Conservation (phyloP, 2,888 invertebrate species). For the Hydroisotoma schaefferi region DNA sequence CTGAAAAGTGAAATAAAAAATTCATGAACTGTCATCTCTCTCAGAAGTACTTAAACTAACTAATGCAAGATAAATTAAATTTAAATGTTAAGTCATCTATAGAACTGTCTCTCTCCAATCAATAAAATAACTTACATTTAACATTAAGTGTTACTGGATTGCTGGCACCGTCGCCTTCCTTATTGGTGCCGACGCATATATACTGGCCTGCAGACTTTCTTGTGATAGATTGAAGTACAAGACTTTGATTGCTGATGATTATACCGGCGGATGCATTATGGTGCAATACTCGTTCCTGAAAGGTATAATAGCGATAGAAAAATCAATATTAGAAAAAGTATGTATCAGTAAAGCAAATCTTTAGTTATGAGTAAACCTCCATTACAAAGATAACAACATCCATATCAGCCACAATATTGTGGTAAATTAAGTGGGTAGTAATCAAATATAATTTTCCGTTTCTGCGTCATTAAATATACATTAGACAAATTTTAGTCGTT, state of each 20-base stretch:
- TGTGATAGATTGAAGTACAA: slow-evolving; percentile 81
- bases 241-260: slow-evolving; percentile 81
- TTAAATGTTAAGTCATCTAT: not conserved
- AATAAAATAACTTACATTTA: slow-evolving; percentile 68
- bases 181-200: slow-evolving; percentile 75
- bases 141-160: slow-evolving; percentile 79
- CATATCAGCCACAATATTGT: too few relatives aligned
- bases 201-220: slow-evolving; percentile 74
- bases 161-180: slow-evolving; percentile 82
- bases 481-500: too few relatives aligned
- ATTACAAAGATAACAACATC: too few relatives aligned
- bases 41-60: too few relatives aligned
- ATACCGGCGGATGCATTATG: slow-evolving; percentile 76
- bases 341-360: too few relatives aligned
- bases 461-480: too few relatives aligned
- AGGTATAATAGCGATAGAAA: not conserved
- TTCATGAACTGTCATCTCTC: too few relatives aligned
- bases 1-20: slow-evolving; percentile 53
- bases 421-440: too few relatives aligned
- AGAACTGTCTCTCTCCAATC: too few relatives aligned
- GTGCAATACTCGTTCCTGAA: slow-evolving; percentile 69
- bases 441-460: too few relatives aligned
- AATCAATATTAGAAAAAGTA: not conserved
- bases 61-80: not conserved
- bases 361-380: too few relatives aligned